These are phyloP conservation scores for Entomyzon cyanotis DNA, from an alignment of 2,113 vertebrate genomes.

Conservation along the genomic window DNA sequence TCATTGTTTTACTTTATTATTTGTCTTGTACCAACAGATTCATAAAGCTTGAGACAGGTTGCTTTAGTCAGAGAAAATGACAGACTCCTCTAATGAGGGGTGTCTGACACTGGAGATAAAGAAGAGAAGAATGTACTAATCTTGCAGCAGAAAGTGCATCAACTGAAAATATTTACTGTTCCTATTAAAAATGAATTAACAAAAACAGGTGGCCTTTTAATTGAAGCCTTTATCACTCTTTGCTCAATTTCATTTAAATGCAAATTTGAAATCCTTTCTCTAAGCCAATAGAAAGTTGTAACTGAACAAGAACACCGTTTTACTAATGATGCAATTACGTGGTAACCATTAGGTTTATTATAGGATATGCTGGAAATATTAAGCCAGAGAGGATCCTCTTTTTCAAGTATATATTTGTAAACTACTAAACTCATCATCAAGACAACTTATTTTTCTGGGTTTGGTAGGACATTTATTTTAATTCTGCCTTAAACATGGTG, in stretches of 20 bases:
- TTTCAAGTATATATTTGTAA: not conserved
- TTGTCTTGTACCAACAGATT: constrained; percentile 30
- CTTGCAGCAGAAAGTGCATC: constrained; percentile 44
- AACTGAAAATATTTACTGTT: constrained; percentile 76
- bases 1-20: not conserved
- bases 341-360: constrained; percentile 23
- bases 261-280: constrained; percentile 74
- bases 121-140: constrained; percentile 37
- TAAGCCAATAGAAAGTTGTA: constrained; percentile 73
- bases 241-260: constrained; percentile 76
- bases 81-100: constrained; percentile 30
- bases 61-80: constrained; percentile 12
- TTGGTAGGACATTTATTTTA: not conserved
- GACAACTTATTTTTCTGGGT: not conserved
- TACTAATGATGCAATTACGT: constrained; percentile 48
- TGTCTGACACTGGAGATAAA: constrained; percentile 67
- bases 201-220: constrained; percentile 74
- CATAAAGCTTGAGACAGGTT: constrained; percentile 25
- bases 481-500: not conserved
- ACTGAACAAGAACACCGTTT: constrained; percentile 33
- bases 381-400: not conserved
- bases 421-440: not conserved
- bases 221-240: constrained; percentile 75
- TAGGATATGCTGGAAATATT: constrained; percentile 3
- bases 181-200: constrained; percentile 79